A percentile compares a stretch with the other conserved stretches of the same genome.
Evolutionary conservation across 2,797 vertebrate species (phyloP).

Genomic region (Melanotaenia parkinsoni): DNA sequence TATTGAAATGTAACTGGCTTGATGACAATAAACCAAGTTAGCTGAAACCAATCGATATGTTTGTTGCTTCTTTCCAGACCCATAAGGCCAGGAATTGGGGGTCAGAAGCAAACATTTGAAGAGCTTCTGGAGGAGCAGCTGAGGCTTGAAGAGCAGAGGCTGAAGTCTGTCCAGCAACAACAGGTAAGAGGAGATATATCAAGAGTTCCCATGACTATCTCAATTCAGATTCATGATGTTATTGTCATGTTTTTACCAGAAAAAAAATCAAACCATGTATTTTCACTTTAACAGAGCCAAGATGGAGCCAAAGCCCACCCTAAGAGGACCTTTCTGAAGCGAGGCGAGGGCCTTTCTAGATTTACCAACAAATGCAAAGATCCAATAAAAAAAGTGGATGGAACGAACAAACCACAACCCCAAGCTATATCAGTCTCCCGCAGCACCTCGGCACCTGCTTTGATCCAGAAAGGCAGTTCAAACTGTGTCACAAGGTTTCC

Average conservation of each 20-base stretch:
- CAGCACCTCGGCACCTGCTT: conserved; percentile 71
- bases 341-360: conserved; percentile 90
- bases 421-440: conserved; percentile 49
- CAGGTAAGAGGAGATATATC: conserved; percentile 64
- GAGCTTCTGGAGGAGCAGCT: conserved; percentile 95
- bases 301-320: conserved; percentile 46
- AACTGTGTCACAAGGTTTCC: conserved; percentile 58
- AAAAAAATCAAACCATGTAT: neutral
- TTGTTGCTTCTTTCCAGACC: conserved; percentile 81
- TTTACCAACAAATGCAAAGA: conserved; percentile 82
- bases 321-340: conserved; percentile 90
- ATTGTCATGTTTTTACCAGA: too few species aligned
- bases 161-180: conserved; percentile 66
- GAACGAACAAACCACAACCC: conserved; percentile 30
- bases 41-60: neutral
- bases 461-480: conserved; percentile 63
- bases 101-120: conserved; percentile 91
- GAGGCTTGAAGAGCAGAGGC: conserved; percentile 87
- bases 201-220: neutral
- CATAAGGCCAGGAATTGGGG: conserved; percentile 84
- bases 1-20: neutral
- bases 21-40: neutral
- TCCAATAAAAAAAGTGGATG: conserved; percentile 58
- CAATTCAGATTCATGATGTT: too few species aligned
- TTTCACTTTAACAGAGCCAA: conserved; percentile 41